phyloP scores from a whole-genome alignment of 2,113 vertebrate species.

The Ploceus nigricollis region DNA sequence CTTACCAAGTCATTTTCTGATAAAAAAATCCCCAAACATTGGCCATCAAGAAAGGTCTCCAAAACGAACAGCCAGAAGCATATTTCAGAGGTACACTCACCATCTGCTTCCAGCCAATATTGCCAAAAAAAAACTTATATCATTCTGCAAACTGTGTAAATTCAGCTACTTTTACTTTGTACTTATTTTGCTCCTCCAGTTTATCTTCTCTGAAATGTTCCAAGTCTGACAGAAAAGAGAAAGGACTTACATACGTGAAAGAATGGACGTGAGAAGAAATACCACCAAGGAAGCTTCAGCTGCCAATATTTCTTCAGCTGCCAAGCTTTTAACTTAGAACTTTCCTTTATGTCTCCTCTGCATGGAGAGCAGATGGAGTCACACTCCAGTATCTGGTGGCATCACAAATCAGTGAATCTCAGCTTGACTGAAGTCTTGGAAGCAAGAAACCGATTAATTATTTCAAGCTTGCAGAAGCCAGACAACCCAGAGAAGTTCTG shows the following conservation, averaged over 20 bases:
- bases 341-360: not conserved
- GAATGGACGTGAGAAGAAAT: not conserved
- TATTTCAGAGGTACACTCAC: not conserved
- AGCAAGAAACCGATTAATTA: slow-evolving; percentile 30
- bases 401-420: slow-evolving; percentile 9
- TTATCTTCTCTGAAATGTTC: not conserved
- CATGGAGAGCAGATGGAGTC: slow-evolving; percentile 30
- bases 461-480: slow-evolving; percentile 44
- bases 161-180: not conserved
- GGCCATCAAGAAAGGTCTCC: not conserved
- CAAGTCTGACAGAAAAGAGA: not conserved
- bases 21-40: not conserved
- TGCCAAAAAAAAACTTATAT: not conserved
- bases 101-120: not conserved
- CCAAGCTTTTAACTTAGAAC: not conserved
- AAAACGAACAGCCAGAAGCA: not conserved
- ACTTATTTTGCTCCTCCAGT: not conserved
- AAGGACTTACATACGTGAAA: not conserved
- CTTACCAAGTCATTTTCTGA: not conserved
- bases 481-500: not conserved
- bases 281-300: not conserved
- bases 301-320: slow-evolving; percentile 3
- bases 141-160: not conserved
- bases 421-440: slow-evolving; percentile 45
- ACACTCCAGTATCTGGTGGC: not conserved